Percentiles rank a stretch among this genome's conserved stretches.
phyloP scores from a whole-genome alignment of 2,797 vertebrate genomes.

The Sternarchorhynchus goeldii region DNA sequence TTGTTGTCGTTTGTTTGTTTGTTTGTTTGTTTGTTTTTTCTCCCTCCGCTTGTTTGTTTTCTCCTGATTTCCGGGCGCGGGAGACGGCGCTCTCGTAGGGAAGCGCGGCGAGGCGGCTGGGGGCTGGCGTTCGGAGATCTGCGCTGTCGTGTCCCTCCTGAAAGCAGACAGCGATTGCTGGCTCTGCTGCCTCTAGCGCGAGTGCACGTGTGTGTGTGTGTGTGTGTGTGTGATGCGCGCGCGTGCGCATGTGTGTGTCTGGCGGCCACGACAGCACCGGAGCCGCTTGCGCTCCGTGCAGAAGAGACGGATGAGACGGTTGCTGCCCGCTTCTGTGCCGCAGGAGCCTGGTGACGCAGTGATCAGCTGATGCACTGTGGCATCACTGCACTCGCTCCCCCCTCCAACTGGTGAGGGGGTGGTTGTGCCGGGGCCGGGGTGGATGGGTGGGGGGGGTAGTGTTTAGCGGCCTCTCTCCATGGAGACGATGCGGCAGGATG shows the following conservation, averaged over 20 bases:
- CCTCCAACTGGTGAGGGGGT: constrained; percentile 63
- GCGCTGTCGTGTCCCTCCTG: constrained; percentile 44
- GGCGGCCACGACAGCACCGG: too few species aligned
- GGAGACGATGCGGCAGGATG: background rate
- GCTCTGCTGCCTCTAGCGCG: constrained; percentile 47
- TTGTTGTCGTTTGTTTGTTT: too few species aligned
- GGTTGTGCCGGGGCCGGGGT: constrained; percentile 66
- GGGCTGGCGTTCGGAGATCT: constrained; percentile 8
- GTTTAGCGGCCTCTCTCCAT: background rate
- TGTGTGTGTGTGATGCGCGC: constrained; percentile 67
- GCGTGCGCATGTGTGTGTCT: constrained; percentile 61
- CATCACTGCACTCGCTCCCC: constrained; percentile 79
- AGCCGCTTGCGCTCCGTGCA: constrained; percentile 47
- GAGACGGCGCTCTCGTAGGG: background rate
- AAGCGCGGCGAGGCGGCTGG: constrained; percentile 17
- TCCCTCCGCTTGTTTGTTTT: background rate
- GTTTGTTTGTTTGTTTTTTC: background rate
- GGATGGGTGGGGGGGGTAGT: constrained; percentile 29
- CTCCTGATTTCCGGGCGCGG: background rate
- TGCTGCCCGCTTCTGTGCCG: constrained; percentile 62
- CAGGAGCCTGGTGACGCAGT: constrained; percentile 77
- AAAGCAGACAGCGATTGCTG: constrained; percentile 61
- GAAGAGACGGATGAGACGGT: background rate
- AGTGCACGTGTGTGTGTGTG: constrained; percentile 65
- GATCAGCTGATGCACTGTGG: constrained; percentile 83